phyloP scores from a whole-genome alignment of 2,113 vertebrate genomes.

The Ptilonorhynchus violaceus region DNA sequence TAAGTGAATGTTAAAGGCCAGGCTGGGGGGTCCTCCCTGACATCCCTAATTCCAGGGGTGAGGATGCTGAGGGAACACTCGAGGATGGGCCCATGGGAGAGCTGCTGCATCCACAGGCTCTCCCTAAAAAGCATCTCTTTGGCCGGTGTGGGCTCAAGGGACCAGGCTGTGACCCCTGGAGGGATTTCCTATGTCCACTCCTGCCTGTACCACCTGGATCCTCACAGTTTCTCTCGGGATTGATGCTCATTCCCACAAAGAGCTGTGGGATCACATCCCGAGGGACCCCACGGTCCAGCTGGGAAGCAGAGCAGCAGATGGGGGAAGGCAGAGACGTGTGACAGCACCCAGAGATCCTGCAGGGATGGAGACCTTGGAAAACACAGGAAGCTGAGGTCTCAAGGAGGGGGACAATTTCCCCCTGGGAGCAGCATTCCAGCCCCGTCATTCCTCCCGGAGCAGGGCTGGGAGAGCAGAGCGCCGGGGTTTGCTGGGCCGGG shows the following conservation, averaged over 20 bases:
- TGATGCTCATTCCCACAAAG: accelerated
- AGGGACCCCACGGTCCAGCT: accelerated
- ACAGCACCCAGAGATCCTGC: background rate
- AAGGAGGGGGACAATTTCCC: background rate
- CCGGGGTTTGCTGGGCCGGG: background rate
- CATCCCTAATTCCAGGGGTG: too few relatives aligned
- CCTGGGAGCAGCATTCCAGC: background rate
- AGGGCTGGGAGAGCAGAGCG: accelerated
- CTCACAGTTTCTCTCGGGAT: background rate
- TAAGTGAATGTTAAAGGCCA: background rate
- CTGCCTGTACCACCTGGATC: background rate
- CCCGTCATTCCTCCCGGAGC: accelerated
- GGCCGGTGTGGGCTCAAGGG: background rate
- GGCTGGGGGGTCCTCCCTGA: background rate
- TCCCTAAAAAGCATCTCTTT: background rate
- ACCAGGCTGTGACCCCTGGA: accelerated
- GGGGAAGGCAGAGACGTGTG: accelerated
- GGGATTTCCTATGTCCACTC: accelerated
- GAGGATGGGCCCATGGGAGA: accelerated
- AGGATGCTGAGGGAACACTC: background rate
- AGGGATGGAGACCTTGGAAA: background rate
- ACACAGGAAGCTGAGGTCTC: background rate
- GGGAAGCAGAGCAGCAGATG: background rate
- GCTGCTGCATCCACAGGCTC: background rate
- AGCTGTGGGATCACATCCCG: background rate